A percentile compares a stretch with the other conserved stretches of the same genome.
Conservation (phyloP, 2,797 vertebrate genomes). For the Fratercula arctica region DNA sequence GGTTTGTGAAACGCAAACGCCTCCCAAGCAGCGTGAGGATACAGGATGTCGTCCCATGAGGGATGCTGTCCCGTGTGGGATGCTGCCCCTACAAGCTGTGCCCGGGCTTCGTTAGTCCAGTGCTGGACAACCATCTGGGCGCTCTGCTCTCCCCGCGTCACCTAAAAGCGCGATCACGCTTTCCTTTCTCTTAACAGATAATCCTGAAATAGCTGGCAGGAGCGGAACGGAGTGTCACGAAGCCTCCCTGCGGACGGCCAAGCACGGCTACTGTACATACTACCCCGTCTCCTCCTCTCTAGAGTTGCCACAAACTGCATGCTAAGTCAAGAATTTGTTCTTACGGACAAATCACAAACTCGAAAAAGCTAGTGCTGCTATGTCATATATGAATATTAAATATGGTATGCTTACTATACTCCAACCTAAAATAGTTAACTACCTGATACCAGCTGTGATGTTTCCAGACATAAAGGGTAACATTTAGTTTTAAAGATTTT, state of each 20-base stretch:
- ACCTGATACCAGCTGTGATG: conserved; percentile 86
- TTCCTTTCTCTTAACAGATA: conserved; percentile 86
- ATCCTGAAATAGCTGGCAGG: conserved; percentile 96
- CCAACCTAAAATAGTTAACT: conserved; percentile 86
- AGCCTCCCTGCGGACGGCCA: conserved; percentile 88
- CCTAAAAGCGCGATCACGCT: conserved; percentile 19
- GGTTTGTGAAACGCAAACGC: not conserved
- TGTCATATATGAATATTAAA: conserved; percentile 86
- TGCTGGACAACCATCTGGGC: accelerated
- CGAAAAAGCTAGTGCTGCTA: conserved; percentile 86
- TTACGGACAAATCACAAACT: conserved; percentile 83
- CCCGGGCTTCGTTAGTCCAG: not conserved
- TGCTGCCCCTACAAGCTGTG: not conserved
- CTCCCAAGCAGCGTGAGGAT: not conserved
- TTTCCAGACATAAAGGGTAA: conserved; percentile 83
- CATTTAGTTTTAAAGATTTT: conserved; percentile 82
- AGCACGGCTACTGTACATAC: conserved; percentile 98
- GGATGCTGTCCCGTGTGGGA: not conserved
- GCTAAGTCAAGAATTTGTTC: conserved; percentile 88
- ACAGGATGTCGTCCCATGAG: too few species aligned
- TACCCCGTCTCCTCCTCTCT: conserved; percentile 89
- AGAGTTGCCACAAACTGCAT: conserved; percentile 99
- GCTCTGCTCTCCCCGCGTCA: accelerated
- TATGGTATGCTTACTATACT: conserved; percentile 88
- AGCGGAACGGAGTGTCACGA: conserved; percentile 87